Evolutionary conservation across 2,797 vertebrate genomes (phyloP).

Genomic region (Lepidocolaptes lacrymiger): DNA sequence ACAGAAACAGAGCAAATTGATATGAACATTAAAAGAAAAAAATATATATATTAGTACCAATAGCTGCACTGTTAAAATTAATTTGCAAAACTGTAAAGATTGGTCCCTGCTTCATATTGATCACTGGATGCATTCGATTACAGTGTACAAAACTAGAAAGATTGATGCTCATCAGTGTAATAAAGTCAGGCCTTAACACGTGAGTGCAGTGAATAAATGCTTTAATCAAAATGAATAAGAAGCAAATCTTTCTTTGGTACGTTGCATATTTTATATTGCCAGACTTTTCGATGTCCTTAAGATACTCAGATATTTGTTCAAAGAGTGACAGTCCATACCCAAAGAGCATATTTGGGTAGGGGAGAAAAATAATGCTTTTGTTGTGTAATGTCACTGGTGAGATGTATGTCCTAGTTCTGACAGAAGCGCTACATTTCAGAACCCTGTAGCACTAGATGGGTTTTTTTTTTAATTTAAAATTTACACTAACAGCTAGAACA

Average conservation of each 20-base stretch:
- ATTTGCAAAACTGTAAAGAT: neutral
- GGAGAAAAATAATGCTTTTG: neutral
- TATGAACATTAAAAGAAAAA: neutral
- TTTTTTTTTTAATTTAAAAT: neutral
- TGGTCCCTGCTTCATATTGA: neutral
- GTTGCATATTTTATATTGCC: neutral
- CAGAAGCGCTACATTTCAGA: neutral
- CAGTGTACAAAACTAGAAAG: neutral
- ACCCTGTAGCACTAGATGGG: neutral
- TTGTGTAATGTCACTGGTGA: neutral
- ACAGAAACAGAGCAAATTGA: neutral
- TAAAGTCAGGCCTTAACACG: neutral
- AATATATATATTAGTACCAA: neutral
- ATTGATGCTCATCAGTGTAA: neutral
- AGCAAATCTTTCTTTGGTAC: neutral
- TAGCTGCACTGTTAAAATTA: neutral
- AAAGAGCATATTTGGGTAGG: neutral
- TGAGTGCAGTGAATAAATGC: neutral
- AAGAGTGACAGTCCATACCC: neutral
- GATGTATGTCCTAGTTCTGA: neutral
- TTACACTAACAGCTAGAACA: neutral
- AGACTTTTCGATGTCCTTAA: neutral
- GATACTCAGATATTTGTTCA: neutral
- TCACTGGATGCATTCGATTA: neutral
- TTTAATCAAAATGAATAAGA: slow-evolving; percentile 19